Base-by-base conservation (phyloP, 2,888 invertebrate species). In the Hypomecis punctinalis region DNA sequence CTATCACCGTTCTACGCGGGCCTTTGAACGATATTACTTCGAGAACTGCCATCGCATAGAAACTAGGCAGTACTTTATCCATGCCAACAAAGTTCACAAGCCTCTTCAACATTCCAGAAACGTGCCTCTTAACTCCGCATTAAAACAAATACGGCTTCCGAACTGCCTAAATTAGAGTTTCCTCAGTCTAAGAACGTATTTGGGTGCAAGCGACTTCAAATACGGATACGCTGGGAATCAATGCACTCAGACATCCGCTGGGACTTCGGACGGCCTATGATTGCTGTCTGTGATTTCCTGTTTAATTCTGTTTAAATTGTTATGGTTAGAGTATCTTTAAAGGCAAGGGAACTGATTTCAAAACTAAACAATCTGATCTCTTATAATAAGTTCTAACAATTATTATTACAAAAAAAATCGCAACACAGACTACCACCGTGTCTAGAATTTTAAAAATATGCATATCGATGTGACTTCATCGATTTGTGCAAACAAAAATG, bases 231-330 rank as follows among this genome's bases (percentile, higher is more conserved):
- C 73, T 74, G 77, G 77, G 83, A 84, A 83, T 86, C 86, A 89
- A 89, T 86, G 88, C 88, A 88, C 83, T 81, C 84, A 61, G 67
- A 73, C 84, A 78, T 91, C 91, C 91, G 88, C 83, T 68, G 66
- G 75, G 75, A 76, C 78, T 75, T 76, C 65, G 77, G 75, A 81
- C 80, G 83, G 83, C 84, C 85, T 86, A 84, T 77, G 77, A 80
- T 81, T 79, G 72, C 75, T 80, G 78, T 78, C 75, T 80, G 79
- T 78, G 69, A 78, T 80, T 84, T 90, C 89, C 89, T 85, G 88
- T 80, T 78, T 75, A 68, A 68, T 72, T 72, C 71, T 64, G 57
- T 73, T 69, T 74, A 68, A 71, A 69, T 72, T 74, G 66, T 72
- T 72, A 74, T 68, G 56, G 46, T 65, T 56, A 46, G 52, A 46